These are phyloP conservation scores for Spatulosminthurus flaviceps DNA, from an alignment of 2,888 invertebrate genomes.

Conservation along the genomic window DNA sequence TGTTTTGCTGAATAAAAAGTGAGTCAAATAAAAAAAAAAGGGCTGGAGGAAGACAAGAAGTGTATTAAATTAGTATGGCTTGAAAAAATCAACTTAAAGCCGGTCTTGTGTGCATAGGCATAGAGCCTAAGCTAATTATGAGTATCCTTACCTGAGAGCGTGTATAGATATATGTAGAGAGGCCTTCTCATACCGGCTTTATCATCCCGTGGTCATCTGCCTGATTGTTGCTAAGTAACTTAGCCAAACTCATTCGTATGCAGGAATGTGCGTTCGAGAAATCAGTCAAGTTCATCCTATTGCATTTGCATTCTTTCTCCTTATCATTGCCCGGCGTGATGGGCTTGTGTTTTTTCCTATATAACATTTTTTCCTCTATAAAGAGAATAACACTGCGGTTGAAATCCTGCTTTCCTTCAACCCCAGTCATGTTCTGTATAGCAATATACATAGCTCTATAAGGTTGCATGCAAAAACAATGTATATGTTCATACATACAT, in stretches of 20 bases:
- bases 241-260: slow-evolving; percentile 2
- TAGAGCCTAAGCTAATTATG: too few relatives aligned
- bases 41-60: not conserved
- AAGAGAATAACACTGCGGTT: not conserved
- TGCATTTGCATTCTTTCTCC: slow-evolving; percentile 18
- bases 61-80: not conserved
- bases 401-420: not conserved
- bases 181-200: slow-evolving; percentile 3
- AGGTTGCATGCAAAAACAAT: too few relatives aligned
- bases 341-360: not conserved
- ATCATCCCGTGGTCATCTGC: slow-evolving; percentile 7
- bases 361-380: not conserved
- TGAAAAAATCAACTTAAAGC: not conserved
- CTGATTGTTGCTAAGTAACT: slow-evolving; percentile 9
- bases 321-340: not conserved
- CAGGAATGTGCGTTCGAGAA: slow-evolving; percentile 14
- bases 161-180: too few relatives aligned
- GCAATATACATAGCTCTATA: too few relatives aligned
- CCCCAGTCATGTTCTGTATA: too few relatives aligned
- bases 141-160: too few relatives aligned
- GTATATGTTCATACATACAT: too few relatives aligned
- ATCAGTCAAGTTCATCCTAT: slow-evolving; percentile 10
- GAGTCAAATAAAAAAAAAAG: not conserved
- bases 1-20: slow-evolving; percentile 14
- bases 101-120: too few relatives aligned